phyloP scores from a whole-genome alignment of 1,140 invertebrate genomes.

The Gryllus bimaculatus region DNA sequence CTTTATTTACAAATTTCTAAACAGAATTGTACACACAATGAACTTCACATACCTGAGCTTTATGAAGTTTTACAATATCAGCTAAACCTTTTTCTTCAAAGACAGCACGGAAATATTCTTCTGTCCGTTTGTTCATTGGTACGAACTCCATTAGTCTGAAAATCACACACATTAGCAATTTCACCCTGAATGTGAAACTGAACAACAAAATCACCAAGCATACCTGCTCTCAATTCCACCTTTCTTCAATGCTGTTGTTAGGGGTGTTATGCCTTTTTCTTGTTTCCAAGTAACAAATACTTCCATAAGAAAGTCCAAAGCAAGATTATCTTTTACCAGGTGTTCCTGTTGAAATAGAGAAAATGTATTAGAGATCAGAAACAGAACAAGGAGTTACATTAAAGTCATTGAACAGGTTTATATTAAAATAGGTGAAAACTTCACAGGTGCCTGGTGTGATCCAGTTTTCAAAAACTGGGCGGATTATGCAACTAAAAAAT shows the following conservation, averaged over 20 bases:
- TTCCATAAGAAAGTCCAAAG: constrained; percentile 84
- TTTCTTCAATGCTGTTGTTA: constrained; percentile 78
- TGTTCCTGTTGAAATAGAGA: constrained; percentile 54
- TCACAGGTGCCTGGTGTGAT: not conserved
- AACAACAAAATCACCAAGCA: constrained; percentile 7
- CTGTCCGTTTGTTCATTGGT: constrained; percentile 83
- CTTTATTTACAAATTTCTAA: not conserved
- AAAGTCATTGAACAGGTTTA: no score
- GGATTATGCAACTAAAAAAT: not conserved
- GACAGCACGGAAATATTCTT: constrained; percentile 73
- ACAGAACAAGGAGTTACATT: not conserved
- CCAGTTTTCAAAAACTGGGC: not conserved
- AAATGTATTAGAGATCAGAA: constrained; percentile 6
- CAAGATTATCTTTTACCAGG: constrained; percentile 88
- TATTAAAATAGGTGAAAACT: no score
- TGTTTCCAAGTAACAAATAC: constrained; percentile 85
- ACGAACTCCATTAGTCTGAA: constrained; percentile 83
- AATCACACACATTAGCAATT: constrained; percentile 17
- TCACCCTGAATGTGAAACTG: not conserved
- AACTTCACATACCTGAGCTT: constrained; percentile 50
- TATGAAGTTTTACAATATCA: constrained; percentile 82
- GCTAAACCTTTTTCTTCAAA: constrained; percentile 78
- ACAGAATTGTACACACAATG: not conserved
- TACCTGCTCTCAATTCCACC: constrained; percentile 76
- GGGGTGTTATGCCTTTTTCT: constrained; percentile 77